Base-by-base conservation (phyloP, 2,888 invertebrate species). In the Exocentrus adspersus region DNA sequence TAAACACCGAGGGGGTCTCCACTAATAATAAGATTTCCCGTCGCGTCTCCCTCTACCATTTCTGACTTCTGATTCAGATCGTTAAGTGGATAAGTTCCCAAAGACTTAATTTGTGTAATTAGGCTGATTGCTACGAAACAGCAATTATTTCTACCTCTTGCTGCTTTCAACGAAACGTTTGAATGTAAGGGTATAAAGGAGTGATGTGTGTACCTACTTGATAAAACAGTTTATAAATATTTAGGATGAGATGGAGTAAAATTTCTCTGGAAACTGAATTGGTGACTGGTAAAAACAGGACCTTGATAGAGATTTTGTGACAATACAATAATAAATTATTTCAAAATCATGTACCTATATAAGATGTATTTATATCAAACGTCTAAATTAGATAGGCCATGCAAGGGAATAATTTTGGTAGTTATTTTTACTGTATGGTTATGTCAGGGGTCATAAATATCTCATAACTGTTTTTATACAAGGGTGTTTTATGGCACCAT, bases 401-500 rank as follows among this genome's bases (percentile, higher is more conserved):
- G 24, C 20, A 50, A 50, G 4, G 7, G 24, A 24, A 24, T 24
- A 24, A 32, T 10, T 32, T 32, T n/a, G 9, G 9, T 32, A n/a
- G 37, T 12, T 48, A 5, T 30, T 0, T 14, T 16, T 30, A 50
- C 21, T 14, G 3, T 17, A 46, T 19, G 30, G 3, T 3, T 6
- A 30, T 20, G 12, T n/a, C 46, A 7, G 46, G 45, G 17, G 20
- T 60, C 72, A 75, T 77, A 77, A 78, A 78, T 78, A 77, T 75
- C 68, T 67, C 70, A 75, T 75, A 78, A 77, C 10, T 72, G 76
- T 78, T 75, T 77, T 75, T 75, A 71, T 69, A 67, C 67, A 62
- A 67, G 59, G 71, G 67, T 76, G 72, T 72, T 78, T 78, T 78
- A 78, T 76, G 70, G 72, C 60, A 62, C 69, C 72, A 74, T 78